These are phyloP conservation scores for Drosophila mayri DNA, from an alignment of 1,140 invertebrate species.

Conservation along the genomic window DNA sequence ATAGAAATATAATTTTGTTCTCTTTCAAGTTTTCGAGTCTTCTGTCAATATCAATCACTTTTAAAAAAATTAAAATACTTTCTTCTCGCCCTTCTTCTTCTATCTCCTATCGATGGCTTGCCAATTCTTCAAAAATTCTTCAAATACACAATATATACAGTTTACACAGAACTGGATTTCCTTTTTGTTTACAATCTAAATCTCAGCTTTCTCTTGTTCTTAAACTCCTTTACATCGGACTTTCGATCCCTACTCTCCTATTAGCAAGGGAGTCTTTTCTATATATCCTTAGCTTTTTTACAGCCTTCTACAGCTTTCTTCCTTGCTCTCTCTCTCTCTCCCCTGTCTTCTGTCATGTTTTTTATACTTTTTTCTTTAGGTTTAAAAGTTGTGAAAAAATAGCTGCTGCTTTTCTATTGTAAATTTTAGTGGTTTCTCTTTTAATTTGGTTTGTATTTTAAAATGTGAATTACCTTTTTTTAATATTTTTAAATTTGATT, in stretches of 20 bases:
- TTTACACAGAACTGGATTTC: slow-evolving; percentile 28
- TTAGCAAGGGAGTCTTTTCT: slow-evolving; percentile 30
- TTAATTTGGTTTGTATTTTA: slow-evolving; percentile 61
- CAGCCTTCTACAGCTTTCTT: slow-evolving; percentile 2
- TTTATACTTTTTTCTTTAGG: slow-evolving; percentile 50
- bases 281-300: slow-evolving; percentile 20
- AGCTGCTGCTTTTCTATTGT: slow-evolving; percentile 80
- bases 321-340: neutral
- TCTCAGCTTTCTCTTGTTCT: slow-evolving; percentile 34
- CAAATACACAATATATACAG: slow-evolving; percentile 79
- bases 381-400: slow-evolving; percentile 84
- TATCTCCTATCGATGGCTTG: slow-evolving; percentile 18
- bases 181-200: slow-evolving; percentile 31
- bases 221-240: slow-evolving; percentile 5
- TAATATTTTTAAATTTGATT: slow-evolving; percentile 77
- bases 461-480: slow-evolving; percentile 66
- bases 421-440: slow-evolving; percentile 57
- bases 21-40: slow-evolving; percentile 67
- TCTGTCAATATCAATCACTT: slow-evolving; percentile 68
- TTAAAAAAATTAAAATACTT: slow-evolving; percentile 76
- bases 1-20: slow-evolving; percentile 76
- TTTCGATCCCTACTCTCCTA: neutral
- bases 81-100: slow-evolving; percentile 7
- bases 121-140: slow-evolving; percentile 50
- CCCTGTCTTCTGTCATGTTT: slow-evolving; percentile 5